Evolutionary conservation across 2,113 vertebrate species (phyloP).

Genomic region (Cardinalis cardinalis): DNA sequence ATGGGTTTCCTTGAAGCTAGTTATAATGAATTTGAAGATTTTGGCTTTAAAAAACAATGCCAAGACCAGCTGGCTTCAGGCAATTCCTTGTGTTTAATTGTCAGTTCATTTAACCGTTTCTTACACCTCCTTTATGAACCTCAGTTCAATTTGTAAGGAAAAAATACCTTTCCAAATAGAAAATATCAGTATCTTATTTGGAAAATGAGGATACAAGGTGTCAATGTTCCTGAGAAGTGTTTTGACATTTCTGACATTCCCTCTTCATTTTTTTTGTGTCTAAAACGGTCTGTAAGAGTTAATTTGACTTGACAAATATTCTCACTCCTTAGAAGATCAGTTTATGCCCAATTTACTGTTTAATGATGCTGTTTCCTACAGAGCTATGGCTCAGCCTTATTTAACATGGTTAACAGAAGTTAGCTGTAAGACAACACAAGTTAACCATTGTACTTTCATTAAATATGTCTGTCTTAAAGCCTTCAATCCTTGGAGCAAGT

Average conservation of each 20-base stretch:
- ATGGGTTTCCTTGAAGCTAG: background rate
- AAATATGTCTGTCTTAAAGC: background rate
- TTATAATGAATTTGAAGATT: background rate
- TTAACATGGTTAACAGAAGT: background rate
- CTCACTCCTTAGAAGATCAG: background rate
- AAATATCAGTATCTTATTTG: background rate
- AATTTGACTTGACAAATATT: conserved; percentile 10
- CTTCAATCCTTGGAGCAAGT: background rate
- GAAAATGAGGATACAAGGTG: background rate
- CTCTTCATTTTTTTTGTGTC: background rate
- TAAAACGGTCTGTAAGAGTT: background rate
- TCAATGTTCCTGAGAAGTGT: background rate
- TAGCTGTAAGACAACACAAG: background rate
- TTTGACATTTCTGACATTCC: conserved; percentile 13
- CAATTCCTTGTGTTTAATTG: background rate
- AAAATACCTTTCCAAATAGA: background rate
- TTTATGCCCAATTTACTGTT: background rate
- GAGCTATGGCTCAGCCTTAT: background rate
- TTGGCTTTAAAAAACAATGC: background rate
- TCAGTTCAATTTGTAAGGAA: background rate
- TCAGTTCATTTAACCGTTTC: background rate
- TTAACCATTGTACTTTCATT: background rate
- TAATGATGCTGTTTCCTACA: background rate
- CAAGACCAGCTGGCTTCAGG: background rate
- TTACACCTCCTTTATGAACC: background rate